Evolutionary conservation across 2,888 invertebrate genomes (phyloP).

Genomic region (Meteorus cinctellus): DNA sequence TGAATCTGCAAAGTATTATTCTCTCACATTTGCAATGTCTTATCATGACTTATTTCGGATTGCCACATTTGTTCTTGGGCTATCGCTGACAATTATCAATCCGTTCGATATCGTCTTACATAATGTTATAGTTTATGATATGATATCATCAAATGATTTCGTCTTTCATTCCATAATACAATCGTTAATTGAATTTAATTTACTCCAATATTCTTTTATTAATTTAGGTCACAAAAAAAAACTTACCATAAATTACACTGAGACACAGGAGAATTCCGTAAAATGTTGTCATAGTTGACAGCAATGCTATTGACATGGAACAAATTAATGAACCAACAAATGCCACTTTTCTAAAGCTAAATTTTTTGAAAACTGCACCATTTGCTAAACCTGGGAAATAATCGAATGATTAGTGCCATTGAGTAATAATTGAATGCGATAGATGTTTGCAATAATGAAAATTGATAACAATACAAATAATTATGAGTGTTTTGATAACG

Average conservation of each 20-base stretch:
- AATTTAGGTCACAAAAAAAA: not conserved
- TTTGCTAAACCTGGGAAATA: constrained; percentile 79
- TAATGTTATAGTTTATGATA: not conserved
- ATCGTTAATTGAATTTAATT: not conserved
- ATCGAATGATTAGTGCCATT: not conserved
- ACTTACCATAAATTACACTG: constrained; percentile 81
- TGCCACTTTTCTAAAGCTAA: constrained; percentile 81
- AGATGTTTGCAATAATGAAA: not conserved
- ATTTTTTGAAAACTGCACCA: constrained; percentile 82
- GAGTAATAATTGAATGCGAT: not conserved
- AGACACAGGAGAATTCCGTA: constrained; percentile 79
- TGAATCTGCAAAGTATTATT: too few relatives aligned
- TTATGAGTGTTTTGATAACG: constrained; percentile 28
- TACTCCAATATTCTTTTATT: not conserved
- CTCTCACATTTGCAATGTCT: too few relatives aligned
- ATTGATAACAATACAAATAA: constrained; percentile 10
- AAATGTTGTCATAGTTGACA: constrained; percentile 80
- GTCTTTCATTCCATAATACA: not conserved
- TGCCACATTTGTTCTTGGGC: too few relatives aligned
- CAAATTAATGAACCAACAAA: constrained; percentile 78
- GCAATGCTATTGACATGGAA: constrained; percentile 77
- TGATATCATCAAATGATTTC: not conserved
- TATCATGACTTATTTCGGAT: too few relatives aligned
- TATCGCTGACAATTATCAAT: too few relatives aligned
- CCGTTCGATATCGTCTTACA: not conserved